Base-by-base conservation (phyloP, 2,888 invertebrate genomes). In the Lysandra bellargus region DNA sequence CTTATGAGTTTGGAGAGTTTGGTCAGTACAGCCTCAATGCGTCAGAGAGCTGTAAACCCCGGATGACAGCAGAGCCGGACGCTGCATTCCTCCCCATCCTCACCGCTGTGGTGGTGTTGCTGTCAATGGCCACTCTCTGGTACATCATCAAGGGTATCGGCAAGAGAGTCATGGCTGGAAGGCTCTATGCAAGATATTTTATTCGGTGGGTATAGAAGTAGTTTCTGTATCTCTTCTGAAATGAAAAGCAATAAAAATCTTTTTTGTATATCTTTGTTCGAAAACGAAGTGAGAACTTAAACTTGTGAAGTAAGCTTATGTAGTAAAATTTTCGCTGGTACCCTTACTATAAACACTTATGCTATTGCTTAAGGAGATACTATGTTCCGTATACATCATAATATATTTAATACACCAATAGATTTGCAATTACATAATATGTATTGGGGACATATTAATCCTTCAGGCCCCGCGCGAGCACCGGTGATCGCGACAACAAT, bases 111-210 rank as follows among this genome's bases (percentile, higher is more conserved):
- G 92, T 95, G 57, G 90, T 92, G 9, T 86, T 95, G 12, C 85
- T 95, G 82, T 89, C 91, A 4, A 93, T 95, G 92, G 95, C 95
- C 14, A 95, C 95, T 0, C 85, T 94, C 73, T 95, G 95, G 95
- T 95, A 95, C 82, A 85, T 95, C 78, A 84, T 94, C 57, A 95
- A 95, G 82, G 93, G 89, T 0, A 92, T 94, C 3, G 91, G 92
- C 37, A 94, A 93, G 83, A 85, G 92, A 78, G 81, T 95, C 4
- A 85, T 91, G 1, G 93, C 95, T 57, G 91, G 93, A 9, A 85
- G 94, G 30, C 69, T 92, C 1, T 93, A 94, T 82, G 90, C 92
- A 1, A 90, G 91, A 82, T 92, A 92, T 81, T 92, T 94, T 85
- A 92, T 91, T 33, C 91, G 94, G 95, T 23, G 23, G 23, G 64